Conservation (phyloP, 2,888 invertebrate species). For the Ochlodes sylvanus region DNA sequence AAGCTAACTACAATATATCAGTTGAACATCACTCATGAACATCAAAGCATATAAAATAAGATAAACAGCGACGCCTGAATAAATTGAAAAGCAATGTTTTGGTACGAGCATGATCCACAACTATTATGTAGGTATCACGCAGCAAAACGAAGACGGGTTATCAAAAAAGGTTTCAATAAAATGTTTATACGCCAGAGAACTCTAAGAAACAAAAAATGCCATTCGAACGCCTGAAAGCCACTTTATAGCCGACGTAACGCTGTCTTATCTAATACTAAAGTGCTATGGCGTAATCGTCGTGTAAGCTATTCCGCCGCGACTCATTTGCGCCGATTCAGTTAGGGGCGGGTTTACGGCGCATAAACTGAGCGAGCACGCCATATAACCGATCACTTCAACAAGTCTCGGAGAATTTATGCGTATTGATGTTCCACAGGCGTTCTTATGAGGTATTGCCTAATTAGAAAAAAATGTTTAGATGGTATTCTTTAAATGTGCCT, state of each 20-base stretch:
- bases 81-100: no score
- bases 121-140: no score
- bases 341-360: constrained; percentile 56
- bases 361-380: constrained; percentile 46
- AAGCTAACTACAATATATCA: no score
- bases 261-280: constrained; percentile 34
- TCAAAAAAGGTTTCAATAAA: background rate
- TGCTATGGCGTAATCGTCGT: constrained; percentile 23
- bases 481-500: no score
- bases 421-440: background rate
- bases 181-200: background rate
- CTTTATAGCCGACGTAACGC: constrained; percentile 22
- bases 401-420: constrained; percentile 36
- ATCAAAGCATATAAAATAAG: no score
- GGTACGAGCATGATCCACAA: no score
- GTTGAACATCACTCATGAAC: no score
- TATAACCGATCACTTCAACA: constrained; percentile 61
- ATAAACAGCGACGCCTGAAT: no score
- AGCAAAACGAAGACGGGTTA: no score
- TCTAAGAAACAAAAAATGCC: background rate
- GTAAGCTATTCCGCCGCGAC: constrained; percentile 27
- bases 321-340: constrained; percentile 41
- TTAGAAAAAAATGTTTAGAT: no score
- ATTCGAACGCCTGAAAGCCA: constrained; percentile 12
- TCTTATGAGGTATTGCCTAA: no score